A percentile compares a stretch with the other conserved stretches of the same genome.
Evolutionary conservation across 2,113 vertebrate genomes (phyloP).

Genomic region (Scatophagus argus): DNA sequence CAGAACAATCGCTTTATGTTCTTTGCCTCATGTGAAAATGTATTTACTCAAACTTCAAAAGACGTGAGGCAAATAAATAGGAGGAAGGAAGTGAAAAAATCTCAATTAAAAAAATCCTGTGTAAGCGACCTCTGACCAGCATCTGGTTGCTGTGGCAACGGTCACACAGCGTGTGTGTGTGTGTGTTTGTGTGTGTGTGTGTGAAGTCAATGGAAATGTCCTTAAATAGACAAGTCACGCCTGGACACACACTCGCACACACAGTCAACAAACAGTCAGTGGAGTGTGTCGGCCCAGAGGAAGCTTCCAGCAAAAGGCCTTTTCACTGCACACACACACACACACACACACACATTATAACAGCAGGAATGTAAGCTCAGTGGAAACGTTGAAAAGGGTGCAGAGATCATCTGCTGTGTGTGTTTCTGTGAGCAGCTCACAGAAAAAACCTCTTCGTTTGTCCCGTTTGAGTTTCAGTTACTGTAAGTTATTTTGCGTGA

Average conservation of each 20-base stretch:
- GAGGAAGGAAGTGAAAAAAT: not conserved
- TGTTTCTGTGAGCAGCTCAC: not conserved
- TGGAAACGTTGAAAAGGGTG: constrained; percentile 13
- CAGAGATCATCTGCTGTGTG: not conserved
- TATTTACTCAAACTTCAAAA: not conserved
- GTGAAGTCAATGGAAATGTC: constrained; percentile 59
- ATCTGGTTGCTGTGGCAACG: constrained; percentile 54
- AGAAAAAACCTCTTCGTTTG: not conserved
- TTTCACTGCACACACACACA: constrained; percentile 20
- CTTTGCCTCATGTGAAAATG: too few relatives aligned
- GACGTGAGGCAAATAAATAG: not conserved
- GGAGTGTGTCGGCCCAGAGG: constrained; percentile 58
- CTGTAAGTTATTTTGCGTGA: too few relatives aligned
- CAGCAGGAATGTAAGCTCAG: constrained; percentile 35
- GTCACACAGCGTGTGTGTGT: constrained; percentile 9
- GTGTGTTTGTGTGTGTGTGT: constrained; percentile 13
- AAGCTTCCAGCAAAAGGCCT: constrained; percentile 54
- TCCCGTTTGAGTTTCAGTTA: too few relatives aligned
- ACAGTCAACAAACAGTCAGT: constrained; percentile 49
- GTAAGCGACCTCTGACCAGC: constrained; percentile 11
- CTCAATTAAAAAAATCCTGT: not conserved
- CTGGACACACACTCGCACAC: constrained; percentile 52
- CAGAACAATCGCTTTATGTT: not conserved
- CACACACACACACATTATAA: constrained; percentile 14
- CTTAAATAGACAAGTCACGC: constrained; percentile 70